Evolutionary conservation across 2,113 vertebrate genomes (phyloP), one percentile per base, ranked within the genome.

Genomic region (Oryzias woworae): DNA sequence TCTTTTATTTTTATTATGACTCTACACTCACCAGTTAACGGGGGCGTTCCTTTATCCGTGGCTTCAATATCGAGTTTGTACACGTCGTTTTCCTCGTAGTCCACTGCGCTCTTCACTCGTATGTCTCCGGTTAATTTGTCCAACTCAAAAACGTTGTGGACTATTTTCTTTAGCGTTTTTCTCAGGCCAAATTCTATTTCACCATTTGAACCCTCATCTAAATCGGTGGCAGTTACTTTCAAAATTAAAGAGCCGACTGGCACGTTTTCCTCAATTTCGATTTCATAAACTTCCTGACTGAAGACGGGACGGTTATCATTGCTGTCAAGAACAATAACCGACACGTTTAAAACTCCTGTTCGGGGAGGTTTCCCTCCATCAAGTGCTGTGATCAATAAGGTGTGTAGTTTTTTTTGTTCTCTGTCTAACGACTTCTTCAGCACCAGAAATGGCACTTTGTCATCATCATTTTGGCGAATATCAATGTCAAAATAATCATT

Each of bases 1-100:
- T 95, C 93, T 42, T 78, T 5, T 4, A 95, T 77, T 1, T 92
- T 82, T 46, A 92, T 69, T 14, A 87, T 65, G 1, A 91, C 74
- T 45, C 83, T 83, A 28, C 82, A 79, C 15, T 86, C 75, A 0
- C 68, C 75, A 0, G 77, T 84, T 10, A 88, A 10, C 2, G 90
- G 89, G 3, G 73, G 73, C 1, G 14, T 24, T 2, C 80, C 85
- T 18, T 64, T 84, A 44, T 88, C 87, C 0, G 79, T 72, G 0
- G 83, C 87, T 47, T 85, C 52, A 3, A 88, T 44, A 7, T 85
- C 81, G 1, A 88, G 73, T 66, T 85, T 80, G 64, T 84, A 71
- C 47, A 71, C 13, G 0, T 79, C 62, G 0, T 59, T 64, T 31
- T 81, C 75, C 43, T 86, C 84, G 71, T 59, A 86, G 15, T 86